Conservation (phyloP, 1,140 invertebrate species). For the Nephotettix cincticeps region DNA sequence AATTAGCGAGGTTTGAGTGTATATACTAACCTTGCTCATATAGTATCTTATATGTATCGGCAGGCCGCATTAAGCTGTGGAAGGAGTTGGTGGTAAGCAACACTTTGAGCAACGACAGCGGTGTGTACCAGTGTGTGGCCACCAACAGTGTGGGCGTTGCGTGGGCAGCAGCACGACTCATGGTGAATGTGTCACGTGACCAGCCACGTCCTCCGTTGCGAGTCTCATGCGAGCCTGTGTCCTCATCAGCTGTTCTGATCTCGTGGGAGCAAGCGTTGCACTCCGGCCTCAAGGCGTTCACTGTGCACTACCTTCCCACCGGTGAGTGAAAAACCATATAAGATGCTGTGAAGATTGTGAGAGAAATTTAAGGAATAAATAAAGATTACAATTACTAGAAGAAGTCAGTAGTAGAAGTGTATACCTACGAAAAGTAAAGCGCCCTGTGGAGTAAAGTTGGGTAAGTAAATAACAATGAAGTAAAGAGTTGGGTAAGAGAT, state of each 20-base stretch:
- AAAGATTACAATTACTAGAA: too few species aligned
- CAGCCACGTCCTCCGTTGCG: constrained; percentile 59
- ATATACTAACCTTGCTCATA: too few species aligned
- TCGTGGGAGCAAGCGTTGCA: constrained; percentile 55
- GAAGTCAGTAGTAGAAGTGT: too few species aligned
- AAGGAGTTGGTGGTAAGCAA: constrained; percentile 61
- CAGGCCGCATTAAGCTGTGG: constrained; percentile 56
- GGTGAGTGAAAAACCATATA: constrained; percentile 46
- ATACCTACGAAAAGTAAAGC: too few species aligned
- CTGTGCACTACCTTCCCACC: constrained; percentile 60
- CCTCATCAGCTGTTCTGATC: constrained; percentile 56
- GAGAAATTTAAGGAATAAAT: too few species aligned
- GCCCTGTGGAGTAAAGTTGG: too few species aligned
- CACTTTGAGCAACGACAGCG: constrained; percentile 64
- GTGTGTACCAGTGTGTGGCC: constrained; percentile 75
- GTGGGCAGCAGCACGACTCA: constrained; percentile 58
- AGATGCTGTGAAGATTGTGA: too few species aligned
- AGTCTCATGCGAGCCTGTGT: constrained; percentile 54
- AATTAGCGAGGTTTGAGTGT: too few species aligned
- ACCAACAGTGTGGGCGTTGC: constrained; percentile 63
- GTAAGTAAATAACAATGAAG: too few species aligned
- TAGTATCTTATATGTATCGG: too few species aligned
- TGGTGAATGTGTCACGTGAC: constrained; percentile 54
- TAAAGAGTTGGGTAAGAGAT: too few species aligned
- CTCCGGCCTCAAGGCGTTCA: constrained; percentile 53